Conservation (phyloP, 2,888 invertebrate species). For the Platynereis dumerilii region DNA sequence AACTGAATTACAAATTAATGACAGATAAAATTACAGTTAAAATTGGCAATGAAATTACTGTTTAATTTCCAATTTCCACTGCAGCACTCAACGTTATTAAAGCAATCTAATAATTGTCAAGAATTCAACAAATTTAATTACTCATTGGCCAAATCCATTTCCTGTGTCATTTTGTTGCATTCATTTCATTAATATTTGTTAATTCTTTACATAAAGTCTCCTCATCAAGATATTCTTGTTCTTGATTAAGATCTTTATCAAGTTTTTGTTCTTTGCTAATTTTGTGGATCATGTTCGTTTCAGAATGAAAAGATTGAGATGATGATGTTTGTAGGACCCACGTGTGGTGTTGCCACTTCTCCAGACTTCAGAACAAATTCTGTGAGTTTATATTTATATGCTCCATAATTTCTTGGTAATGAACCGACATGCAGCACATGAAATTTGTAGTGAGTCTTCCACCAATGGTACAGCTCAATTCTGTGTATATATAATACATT, state of each 20-base stretch:
- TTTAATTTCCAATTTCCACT: background rate
- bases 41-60: constrained; percentile 19
- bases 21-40: background rate
- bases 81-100: background rate
- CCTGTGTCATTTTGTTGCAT: background rate
- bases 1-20: too few relatives aligned
- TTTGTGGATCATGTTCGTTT: background rate
- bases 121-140: background rate
- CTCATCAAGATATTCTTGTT: background rate
- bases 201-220: too few relatives aligned
- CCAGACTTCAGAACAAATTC: constrained; percentile 56
- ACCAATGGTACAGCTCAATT: too few relatives aligned
- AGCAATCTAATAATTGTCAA: background rate
- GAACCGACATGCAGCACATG: too few relatives aligned
- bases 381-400: too few relatives aligned
- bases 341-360: constrained; percentile 55
- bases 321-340: constrained; percentile 62
- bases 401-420: too few relatives aligned
- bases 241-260: background rate
- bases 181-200: too few relatives aligned
- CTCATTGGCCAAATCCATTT: background rate
- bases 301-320: constrained; percentile 49
- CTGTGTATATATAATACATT: background rate
- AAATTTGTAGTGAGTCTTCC: too few relatives aligned
- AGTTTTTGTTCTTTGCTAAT: background rate